These are phyloP conservation scores for Elachura formosa DNA, from an alignment of 2,113 vertebrate species.

Conservation along the genomic window DNA sequence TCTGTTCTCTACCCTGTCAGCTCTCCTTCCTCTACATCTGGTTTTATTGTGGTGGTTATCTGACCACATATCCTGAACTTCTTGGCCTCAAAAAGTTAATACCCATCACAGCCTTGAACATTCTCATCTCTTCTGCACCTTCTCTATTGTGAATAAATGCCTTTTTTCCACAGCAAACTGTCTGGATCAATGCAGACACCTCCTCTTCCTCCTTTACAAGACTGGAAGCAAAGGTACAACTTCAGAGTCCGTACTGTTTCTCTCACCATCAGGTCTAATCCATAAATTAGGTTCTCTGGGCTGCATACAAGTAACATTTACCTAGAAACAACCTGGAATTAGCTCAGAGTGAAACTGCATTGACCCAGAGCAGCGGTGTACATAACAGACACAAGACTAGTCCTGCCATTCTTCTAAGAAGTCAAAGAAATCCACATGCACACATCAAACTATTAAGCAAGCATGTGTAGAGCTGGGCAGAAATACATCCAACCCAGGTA, in stretches of 20 bases:
- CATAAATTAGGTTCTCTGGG: neutral
- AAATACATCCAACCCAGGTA: neutral
- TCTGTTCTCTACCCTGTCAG: neutral
- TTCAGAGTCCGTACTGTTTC: neutral
- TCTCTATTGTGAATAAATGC: neutral
- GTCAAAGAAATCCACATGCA: neutral
- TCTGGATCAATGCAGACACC: neutral
- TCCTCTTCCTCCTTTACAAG: neutral
- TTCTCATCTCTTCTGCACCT: neutral
- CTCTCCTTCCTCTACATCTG: neutral
- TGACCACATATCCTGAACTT: neutral
- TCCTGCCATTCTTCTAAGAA: neutral
- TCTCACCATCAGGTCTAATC: neutral
- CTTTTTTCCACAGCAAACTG: neutral
- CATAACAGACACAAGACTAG: neutral
- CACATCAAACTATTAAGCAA: neutral
- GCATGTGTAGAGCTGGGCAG: neutral
- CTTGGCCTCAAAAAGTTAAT: neutral
- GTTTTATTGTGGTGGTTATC: constrained; percentile 25
- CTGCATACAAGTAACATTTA: neutral
- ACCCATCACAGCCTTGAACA: neutral
- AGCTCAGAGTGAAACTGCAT: neutral
- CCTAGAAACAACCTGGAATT: neutral
- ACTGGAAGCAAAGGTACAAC: neutral
- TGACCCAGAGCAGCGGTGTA: accelerated